Percentiles rank a stretch among this genome's conserved stretches.
Conservation (phyloP, 2,113 vertebrate species). For the Pituophis catenifer region DNA sequence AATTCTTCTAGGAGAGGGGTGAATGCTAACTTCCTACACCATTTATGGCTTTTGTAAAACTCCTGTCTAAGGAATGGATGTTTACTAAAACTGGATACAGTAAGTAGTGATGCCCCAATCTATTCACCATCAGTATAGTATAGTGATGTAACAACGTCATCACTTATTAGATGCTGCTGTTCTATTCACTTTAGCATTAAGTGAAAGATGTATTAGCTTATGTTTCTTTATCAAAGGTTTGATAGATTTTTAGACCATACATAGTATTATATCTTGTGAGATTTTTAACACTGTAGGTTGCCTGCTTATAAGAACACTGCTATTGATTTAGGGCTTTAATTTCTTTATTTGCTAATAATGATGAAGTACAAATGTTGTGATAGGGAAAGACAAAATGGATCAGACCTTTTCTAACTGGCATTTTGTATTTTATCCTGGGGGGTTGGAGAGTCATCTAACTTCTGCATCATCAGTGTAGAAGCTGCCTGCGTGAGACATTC, state of each 20-base stretch:
- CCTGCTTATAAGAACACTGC: neutral
- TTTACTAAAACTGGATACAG: neutral
- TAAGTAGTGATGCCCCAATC: neutral
- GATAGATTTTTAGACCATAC: neutral
- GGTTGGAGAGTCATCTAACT: neutral
- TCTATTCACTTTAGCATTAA: neutral
- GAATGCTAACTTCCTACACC: too few species aligned
- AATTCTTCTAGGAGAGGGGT: too few species aligned
- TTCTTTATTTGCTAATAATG: neutral
- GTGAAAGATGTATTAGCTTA: neutral
- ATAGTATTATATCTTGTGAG: neutral
- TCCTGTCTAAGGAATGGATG: neutral
- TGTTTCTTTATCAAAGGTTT: neutral
- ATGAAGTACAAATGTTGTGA: neutral
- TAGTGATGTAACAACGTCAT: neutral
- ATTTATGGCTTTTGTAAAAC: neutral
- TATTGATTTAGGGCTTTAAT: neutral
- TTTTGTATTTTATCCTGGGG: neutral
- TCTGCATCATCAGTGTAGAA: conserved; percentile 17
- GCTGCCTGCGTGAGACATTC: conserved; percentile 53
- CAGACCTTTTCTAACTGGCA: neutral
- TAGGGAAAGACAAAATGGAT: neutral
- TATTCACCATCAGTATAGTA: neutral
- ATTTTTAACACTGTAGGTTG: neutral
- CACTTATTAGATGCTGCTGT: neutral